Evolutionary conservation across 1,140 invertebrate genomes (phyloP).

Genomic region (Sminthurinus signatus): DNA sequence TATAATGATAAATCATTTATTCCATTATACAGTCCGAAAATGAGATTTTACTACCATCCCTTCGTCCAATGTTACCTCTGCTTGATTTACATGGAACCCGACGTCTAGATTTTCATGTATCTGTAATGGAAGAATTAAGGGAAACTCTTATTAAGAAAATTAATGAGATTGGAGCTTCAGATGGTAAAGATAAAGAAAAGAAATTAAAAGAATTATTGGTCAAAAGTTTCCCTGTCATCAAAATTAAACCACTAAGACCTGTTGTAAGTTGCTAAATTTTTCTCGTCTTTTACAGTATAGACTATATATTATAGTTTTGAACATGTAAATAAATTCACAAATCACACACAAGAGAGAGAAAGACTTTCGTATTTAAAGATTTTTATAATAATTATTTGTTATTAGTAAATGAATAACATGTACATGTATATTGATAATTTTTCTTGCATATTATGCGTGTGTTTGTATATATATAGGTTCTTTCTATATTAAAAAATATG

Average conservation of each 20-base stretch:
- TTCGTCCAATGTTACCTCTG: constrained; percentile 87
- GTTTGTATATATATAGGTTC: constrained; percentile 44
- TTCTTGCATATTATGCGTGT: neutral
- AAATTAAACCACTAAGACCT: constrained; percentile 84
- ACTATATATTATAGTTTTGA: no score
- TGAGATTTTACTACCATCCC: constrained; percentile 85
- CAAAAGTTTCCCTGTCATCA: constrained; percentile 90
- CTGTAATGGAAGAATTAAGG: constrained; percentile 85
- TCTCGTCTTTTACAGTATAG: no score
- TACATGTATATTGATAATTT: constrained; percentile 8
- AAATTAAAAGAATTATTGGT: constrained; percentile 84
- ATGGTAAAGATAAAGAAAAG: constrained; percentile 67
- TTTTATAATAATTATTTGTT: neutral
- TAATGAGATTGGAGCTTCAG: constrained; percentile 68
- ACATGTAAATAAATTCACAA: neutral
- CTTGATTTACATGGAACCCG: constrained; percentile 88
- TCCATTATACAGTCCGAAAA: constrained; percentile 64
- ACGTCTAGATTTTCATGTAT: constrained; percentile 87
- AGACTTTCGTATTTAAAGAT: neutral
- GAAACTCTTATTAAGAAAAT: constrained; percentile 84
- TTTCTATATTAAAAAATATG: constrained; percentile 88
- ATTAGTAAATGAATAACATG: no score
- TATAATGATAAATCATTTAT: no score
- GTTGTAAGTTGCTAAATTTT: no score
- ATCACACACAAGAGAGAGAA: neutral